These are phyloP conservation scores for Lepisosteus osseus DNA, from an alignment of 2,113 vertebrate genomes.

Conservation along the genomic window DNA sequence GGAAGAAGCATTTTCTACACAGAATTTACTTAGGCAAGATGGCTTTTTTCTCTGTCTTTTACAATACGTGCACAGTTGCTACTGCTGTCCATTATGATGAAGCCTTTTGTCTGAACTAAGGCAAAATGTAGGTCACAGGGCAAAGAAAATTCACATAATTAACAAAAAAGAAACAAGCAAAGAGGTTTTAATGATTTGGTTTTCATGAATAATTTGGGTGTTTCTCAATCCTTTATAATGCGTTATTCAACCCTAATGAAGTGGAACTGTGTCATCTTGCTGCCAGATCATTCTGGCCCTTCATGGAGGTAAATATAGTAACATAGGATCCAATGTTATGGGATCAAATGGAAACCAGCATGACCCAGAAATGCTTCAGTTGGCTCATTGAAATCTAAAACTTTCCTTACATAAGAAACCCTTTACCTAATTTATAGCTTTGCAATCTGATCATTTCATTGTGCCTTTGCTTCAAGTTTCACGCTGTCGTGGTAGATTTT, in stretches of 20 bases:
- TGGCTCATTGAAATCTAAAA: conserved; percentile 41
- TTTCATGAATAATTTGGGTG: conserved; percentile 6
- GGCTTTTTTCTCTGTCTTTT: conserved; percentile 53
- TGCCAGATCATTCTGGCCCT: conserved; percentile 52
- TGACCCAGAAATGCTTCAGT: conserved; percentile 48
- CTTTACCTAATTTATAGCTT: conserved; percentile 53
- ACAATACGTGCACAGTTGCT: conserved; percentile 58
- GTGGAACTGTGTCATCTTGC: conserved; percentile 68
- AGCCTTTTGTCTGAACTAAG: conserved; percentile 55
- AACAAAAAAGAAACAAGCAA: conserved; percentile 67
- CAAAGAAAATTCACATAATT: conserved; percentile 67
- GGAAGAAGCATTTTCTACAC: conserved; percentile 21
- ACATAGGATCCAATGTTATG: conserved; percentile 49
- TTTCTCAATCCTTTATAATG: conserved; percentile 62
- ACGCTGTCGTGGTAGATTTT: conserved; percentile 53
- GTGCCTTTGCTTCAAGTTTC: conserved; percentile 61
- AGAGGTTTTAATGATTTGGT: conserved; percentile 67
- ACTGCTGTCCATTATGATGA: conserved; percentile 60
- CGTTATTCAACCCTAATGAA: conserved; percentile 72
- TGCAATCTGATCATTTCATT: conserved; percentile 53
- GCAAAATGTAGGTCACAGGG: conserved; percentile 64
- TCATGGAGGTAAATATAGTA: conserved; percentile 61
- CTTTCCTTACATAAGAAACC: conserved; percentile 60
- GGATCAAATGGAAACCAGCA: conserved; percentile 51
- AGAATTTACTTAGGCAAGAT: conserved; percentile 62